These are phyloP conservation scores for Drosophila antonietae DNA, from an alignment of 2,888 invertebrate genomes.

Conservation along the genomic window DNA sequence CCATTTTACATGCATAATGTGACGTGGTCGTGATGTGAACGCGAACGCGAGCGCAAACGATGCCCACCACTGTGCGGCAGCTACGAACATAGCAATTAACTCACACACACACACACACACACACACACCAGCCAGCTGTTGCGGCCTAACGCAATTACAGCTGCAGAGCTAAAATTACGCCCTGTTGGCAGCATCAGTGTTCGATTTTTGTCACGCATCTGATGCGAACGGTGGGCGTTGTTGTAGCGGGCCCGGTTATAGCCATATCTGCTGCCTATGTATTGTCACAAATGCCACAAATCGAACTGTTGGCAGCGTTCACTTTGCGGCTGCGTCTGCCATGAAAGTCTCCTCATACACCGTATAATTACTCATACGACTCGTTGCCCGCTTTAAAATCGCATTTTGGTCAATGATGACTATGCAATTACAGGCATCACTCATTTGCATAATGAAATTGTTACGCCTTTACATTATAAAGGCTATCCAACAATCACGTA, in stretches of 20 bases:
- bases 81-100: slow-evolving; percentile 65
- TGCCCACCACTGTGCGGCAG: slow-evolving; percentile 19
- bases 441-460: slow-evolving; percentile 22
- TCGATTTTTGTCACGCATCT: slow-evolving; percentile 71
- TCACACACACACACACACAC: slow-evolving; percentile 23
- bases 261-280: slow-evolving; percentile 25
- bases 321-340: slow-evolving; percentile 24
- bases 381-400: slow-evolving; percentile 35
- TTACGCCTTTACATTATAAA: background rate
- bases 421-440: slow-evolving; percentile 25
- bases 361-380: slow-evolving; percentile 60
- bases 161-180: slow-evolving; percentile 58
- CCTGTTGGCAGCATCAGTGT: slow-evolving; percentile 55
- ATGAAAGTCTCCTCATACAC: slow-evolving; percentile 44
- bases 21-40: slow-evolving; percentile 41
- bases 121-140: slow-evolving; percentile 27
- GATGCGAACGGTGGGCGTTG: slow-evolving; percentile 19
- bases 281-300: slow-evolving; percentile 65
- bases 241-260: slow-evolving; percentile 22
- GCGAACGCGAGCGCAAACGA: slow-evolving; percentile 19
- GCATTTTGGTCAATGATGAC: slow-evolving; percentile 30
- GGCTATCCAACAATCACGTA: background rate
- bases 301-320: slow-evolving; percentile 51
- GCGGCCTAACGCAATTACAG: slow-evolving; percentile 70
- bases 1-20: slow-evolving; percentile 61